A percentile compares a stretch with the other conserved stretches of the same genome.
Evolutionary conservation across 2,888 invertebrate species (phyloP).

Genomic region (Schizotus pectinicornis): DNA sequence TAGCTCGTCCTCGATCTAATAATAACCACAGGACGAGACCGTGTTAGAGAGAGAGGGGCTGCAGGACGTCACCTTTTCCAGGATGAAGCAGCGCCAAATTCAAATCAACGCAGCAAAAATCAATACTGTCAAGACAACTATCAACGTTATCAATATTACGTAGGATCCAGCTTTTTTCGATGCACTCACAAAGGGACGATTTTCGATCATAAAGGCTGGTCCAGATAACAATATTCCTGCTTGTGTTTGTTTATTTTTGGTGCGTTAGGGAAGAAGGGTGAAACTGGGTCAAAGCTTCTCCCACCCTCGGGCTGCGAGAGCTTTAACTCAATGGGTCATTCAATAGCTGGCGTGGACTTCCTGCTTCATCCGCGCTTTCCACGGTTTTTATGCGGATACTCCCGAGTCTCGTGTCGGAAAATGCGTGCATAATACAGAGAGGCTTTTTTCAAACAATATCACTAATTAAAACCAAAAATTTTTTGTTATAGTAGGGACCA

Average conservation of each 20-base stretch:
- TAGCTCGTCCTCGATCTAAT: slow-evolving; percentile 59
- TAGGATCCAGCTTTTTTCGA: not conserved
- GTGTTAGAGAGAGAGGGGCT: slow-evolving; percentile 34
- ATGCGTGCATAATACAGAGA: no score
- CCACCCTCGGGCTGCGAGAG: slow-evolving; percentile 19
- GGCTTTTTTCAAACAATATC: no score
- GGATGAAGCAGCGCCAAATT: no score
- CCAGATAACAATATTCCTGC: no score
- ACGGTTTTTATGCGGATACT: not conserved
- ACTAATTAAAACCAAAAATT: no score
- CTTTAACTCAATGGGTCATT: slow-evolving; percentile 39
- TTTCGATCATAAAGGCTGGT: no score
- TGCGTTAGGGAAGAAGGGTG: slow-evolving; percentile 14
- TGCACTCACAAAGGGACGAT: no score
- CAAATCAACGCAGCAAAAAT: not conserved
- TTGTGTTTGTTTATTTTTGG: slow-evolving; percentile 19
- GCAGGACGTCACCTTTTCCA: slow-evolving; percentile 6
- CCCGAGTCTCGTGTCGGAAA: no score
- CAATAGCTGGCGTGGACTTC: slow-evolving; percentile 30
- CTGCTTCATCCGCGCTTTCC: slow-evolving; percentile 9
- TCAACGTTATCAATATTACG: slow-evolving; percentile 7
- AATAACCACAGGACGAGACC: slow-evolving; percentile 56
- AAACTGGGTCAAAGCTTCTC: slow-evolving; percentile 35
- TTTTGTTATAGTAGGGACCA: no score
- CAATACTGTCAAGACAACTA: not conserved